phyloP scores from a whole-genome alignment of 2,113 vertebrate genomes.

The Cinclus cinclus region DNA sequence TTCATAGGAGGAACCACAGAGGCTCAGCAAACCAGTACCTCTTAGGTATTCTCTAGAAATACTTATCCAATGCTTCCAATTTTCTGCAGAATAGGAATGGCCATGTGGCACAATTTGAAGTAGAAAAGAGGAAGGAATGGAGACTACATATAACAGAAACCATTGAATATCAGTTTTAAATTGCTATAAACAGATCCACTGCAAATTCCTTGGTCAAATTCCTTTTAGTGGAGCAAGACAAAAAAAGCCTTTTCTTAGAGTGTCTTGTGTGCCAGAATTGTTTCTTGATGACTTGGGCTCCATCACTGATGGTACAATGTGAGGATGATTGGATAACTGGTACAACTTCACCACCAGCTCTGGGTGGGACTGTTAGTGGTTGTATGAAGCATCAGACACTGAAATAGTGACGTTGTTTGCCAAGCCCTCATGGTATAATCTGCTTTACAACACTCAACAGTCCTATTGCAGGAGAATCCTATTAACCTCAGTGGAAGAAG shows the following conservation, averaged over 20 bases:
- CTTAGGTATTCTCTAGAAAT: neutral
- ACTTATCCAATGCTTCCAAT: neutral
- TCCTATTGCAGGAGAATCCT: neutral
- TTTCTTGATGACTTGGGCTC: neutral
- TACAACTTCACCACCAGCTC: neutral
- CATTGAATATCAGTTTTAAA: neutral
- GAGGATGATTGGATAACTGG: neutral
- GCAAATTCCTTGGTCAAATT: neutral
- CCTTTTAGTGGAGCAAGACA: neutral
- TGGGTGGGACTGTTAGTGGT: neutral
- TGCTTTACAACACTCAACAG: neutral
- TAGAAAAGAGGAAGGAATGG: neutral
- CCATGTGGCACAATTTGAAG: neutral
- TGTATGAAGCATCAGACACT: neutral
- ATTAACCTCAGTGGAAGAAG: neutral
- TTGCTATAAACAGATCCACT: neutral
- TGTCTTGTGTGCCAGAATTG: neutral
- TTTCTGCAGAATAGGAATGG: neutral
- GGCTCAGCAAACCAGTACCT: neutral
- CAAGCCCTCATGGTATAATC: neutral
- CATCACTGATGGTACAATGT: neutral
- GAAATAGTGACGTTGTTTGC: neutral
- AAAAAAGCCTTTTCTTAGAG: neutral
- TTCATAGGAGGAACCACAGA: neutral
- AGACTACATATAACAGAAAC: neutral